Percentiles rank a stretch among this genome's conserved stretches.
phyloP scores from a whole-genome alignment of 1,140 invertebrate species.

The Eriosoma lanigerum region DNA sequence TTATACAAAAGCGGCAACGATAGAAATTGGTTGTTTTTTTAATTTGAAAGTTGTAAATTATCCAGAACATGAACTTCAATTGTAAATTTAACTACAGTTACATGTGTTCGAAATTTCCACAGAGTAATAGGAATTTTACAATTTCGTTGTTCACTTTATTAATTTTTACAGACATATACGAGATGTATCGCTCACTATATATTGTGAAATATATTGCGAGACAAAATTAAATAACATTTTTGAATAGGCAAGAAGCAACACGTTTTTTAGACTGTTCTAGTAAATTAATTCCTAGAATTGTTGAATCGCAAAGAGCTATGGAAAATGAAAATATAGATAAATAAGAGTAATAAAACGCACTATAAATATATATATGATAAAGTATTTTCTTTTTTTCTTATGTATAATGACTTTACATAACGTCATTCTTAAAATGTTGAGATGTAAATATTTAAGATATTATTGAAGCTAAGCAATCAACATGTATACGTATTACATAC shows the following conservation, averaged over 20 bases:
- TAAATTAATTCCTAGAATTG: constrained; percentile 1
- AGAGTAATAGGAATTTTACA: neutral
- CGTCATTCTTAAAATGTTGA: neutral
- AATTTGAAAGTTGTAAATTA: too few species aligned
- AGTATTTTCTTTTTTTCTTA: neutral
- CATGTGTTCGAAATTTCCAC: too few species aligned
- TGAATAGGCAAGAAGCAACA: neutral
- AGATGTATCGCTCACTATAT: neutral
- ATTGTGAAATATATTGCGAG: too few species aligned
- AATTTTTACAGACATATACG: neutral
- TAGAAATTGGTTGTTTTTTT: too few species aligned
- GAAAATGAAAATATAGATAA: neutral
- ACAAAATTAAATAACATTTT: neutral
- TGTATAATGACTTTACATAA: neutral
- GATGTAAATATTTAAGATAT: neutral
- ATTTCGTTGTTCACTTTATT: neutral
- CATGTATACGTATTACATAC: too few species aligned
- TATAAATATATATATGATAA: neutral
- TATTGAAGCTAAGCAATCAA: too few species aligned
- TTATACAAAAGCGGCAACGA: too few species aligned
- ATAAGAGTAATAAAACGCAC: neutral
- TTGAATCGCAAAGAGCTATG: neutral
- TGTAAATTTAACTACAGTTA: neutral
- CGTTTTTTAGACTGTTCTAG: neutral
- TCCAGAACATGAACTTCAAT: neutral